phyloP scores from a whole-genome alignment of 2,888 invertebrate genomes.

The Agonum fuliginosum region DNA sequence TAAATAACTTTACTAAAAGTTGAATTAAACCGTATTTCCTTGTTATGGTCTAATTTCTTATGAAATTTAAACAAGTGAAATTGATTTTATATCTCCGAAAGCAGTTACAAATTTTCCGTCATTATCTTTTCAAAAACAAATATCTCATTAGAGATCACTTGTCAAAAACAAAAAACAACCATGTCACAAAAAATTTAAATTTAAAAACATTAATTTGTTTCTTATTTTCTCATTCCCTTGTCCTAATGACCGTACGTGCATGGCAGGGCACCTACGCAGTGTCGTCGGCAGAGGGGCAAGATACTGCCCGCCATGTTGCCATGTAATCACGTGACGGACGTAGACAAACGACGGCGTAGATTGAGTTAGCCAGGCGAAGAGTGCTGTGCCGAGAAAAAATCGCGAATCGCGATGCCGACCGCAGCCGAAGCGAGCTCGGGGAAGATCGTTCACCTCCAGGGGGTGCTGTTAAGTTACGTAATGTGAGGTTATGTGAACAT shows the following conservation, averaged over 20 bases:
- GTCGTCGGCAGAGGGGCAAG: constrained; percentile 4
- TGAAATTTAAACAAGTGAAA: background rate
- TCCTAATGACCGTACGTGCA: background rate
- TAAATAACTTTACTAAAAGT: no score
- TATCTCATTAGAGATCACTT: constrained; percentile 11
- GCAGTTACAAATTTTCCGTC: no score
- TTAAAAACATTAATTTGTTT: constrained; percentile 34
- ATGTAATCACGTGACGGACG: constrained; percentile 57
- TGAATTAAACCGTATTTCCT: no score
- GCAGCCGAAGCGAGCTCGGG: background rate
- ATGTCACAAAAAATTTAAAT: constrained; percentile 11
- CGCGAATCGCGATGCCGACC: constrained; percentile 1
- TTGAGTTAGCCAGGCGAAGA: constrained; percentile 54
- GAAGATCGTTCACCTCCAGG: background rate
- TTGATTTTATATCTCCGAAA: no score
- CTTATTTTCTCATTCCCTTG: constrained; percentile 1
- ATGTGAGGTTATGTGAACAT: constrained; percentile 16
- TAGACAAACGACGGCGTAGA: constrained; percentile 57
- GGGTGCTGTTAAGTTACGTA: constrained; percentile 24
- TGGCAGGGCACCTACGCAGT: background rate
- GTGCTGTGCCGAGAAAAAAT: constrained; percentile 11
- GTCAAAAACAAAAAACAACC: constrained; percentile 25
- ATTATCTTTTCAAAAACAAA: background rate
- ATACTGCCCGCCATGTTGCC: constrained; percentile 24
- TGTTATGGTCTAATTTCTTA: no score